Evolutionary conservation across 1,140 invertebrate genomes (phyloP), one percentile per base, ranked within the genome.

Genomic region (Paralvinella palmiformis): DNA sequence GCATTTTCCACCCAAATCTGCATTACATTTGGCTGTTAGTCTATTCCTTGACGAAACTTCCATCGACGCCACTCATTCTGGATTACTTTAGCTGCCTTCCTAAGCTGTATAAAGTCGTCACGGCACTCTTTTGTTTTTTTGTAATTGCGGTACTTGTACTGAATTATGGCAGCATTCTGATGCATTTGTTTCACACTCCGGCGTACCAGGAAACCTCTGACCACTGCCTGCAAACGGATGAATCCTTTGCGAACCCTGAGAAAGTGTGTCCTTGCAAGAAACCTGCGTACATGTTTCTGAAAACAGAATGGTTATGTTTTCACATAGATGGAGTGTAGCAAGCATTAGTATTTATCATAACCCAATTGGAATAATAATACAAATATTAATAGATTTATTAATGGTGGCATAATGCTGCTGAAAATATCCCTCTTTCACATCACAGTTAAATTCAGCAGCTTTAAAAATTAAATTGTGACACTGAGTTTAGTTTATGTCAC

Each of bases 21-120:
- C n/a, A n/a, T n/a, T 22, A 20, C 13, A 10, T 2, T 22, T 2
- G 48, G 24, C n/a, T 13, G 7, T 31, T 32, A 60, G 22, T 60
- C 58, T 10, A 60, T 45, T 6, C 58, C 58, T 27, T 60, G 58
- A 17, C 58, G 4, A 5, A 60, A 44, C 58, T 60, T 60, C 58
- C 58, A 60, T 20, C 22, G 5, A 7, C 58, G 22, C 58, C 58
- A 60, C 41, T 60, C 58, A 15, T 36, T 60, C 31, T 60, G 58
- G 24, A 60, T 60, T 6, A 60, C 33, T 4, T n/a, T 22, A n/a
- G 24, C 41, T 24, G 58, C 58, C 33, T 36, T 60, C 58, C n/a
- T 60, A 0, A 41, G 27, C 13, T 45, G 20, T 7, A 60, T 6
- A 24, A 60, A 24, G 15, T 45, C 22, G 5, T 45, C 24, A 6